Evolutionary conservation across 2,888 invertebrate genomes (phyloP).

Genomic region (Heliconius hortense): DNA sequence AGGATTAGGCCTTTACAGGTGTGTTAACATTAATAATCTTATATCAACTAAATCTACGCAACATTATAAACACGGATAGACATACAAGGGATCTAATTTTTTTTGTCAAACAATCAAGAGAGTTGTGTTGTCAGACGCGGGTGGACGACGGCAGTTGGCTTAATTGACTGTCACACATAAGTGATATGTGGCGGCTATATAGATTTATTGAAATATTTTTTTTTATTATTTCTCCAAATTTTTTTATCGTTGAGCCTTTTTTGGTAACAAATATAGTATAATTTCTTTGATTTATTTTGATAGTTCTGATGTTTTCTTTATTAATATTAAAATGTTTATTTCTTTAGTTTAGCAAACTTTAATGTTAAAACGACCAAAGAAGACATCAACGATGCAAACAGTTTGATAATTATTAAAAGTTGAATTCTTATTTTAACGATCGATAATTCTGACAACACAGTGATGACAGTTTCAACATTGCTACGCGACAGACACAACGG

Average conservation of each 20-base stretch:
- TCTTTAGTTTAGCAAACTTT: not conserved
- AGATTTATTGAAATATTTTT: conserved; percentile 28
- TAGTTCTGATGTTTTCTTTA: not conserved
- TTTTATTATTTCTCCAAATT: not conserved
- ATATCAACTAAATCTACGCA: conserved; percentile 69
- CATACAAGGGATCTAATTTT: conserved; percentile 58
- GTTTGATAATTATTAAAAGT: not conserved
- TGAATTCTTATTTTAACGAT: conserved; percentile 25
- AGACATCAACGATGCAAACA: conserved; percentile 34
- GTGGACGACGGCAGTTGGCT: conserved; percentile 50
- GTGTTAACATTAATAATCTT: conserved; percentile 32
- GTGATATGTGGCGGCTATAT: conserved; percentile 69
- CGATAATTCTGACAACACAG: conserved; percentile 67
- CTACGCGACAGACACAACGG: conserved; percentile 53
- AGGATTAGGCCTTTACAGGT: conserved; percentile 57
- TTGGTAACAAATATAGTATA: conserved; percentile 5
- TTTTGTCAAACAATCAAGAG: conserved; percentile 68
- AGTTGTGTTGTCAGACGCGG: conserved; percentile 62
- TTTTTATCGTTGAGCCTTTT: conserved; percentile 38
- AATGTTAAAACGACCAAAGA: conserved; percentile 26
- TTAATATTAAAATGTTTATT: not conserved
- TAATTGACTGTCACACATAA: conserved; percentile 75
- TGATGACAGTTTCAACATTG: conserved; percentile 74
- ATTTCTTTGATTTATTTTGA: too few species aligned
- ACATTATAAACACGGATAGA: conserved; percentile 71